These are phyloP conservation scores for Campoletis raptor DNA, from an alignment of 2,888 invertebrate species.

Conservation along the genomic window DNA sequence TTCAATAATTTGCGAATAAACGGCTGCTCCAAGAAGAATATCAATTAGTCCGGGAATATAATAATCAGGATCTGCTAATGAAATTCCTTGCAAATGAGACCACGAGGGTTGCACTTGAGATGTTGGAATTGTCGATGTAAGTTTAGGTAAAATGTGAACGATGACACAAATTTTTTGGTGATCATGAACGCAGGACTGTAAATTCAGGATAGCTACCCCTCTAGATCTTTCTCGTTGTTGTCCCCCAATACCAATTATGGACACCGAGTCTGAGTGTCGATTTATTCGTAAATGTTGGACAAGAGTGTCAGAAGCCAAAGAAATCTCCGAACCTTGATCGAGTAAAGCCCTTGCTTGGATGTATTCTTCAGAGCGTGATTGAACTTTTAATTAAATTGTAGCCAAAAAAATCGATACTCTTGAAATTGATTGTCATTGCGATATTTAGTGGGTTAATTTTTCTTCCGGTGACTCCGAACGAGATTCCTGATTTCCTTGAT, in stretches of 20 bases:
- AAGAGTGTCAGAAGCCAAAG: slow-evolving; percentile 20
- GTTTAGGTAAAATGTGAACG: slow-evolving; percentile 24
- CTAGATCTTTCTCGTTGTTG: not conserved
- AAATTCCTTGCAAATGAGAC: slow-evolving; percentile 53
- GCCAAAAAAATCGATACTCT: no score
- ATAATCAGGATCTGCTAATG: slow-evolving; percentile 56
- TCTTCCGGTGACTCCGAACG: no score
- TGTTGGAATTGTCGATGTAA: slow-evolving; percentile 42
- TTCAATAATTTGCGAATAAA: slow-evolving; percentile 2
- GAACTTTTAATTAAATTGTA: no score
- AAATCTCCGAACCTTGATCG: slow-evolving; percentile 44
- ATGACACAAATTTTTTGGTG: not conserved
- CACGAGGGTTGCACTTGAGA: slow-evolving; percentile 24
- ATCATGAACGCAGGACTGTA: slow-evolving; percentile 16
- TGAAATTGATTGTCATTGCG: no score
- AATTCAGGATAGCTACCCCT: not conserved
- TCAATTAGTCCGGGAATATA: slow-evolving; percentile 39
- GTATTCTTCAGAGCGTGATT: no score
- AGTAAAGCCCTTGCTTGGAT: slow-evolving; percentile 4
- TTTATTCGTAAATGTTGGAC: slow-evolving; percentile 7
- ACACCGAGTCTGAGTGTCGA: slow-evolving; percentile 4
- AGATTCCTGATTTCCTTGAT: no score
- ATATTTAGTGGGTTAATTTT: no score
- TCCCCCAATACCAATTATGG: slow-evolving; percentile 44
- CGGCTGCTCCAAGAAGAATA: slow-evolving; percentile 19